These are phyloP conservation scores for Phylloscopus whistleri DNA, from an alignment of 2,113 vertebrate genomes.

Conservation along the genomic window DNA sequence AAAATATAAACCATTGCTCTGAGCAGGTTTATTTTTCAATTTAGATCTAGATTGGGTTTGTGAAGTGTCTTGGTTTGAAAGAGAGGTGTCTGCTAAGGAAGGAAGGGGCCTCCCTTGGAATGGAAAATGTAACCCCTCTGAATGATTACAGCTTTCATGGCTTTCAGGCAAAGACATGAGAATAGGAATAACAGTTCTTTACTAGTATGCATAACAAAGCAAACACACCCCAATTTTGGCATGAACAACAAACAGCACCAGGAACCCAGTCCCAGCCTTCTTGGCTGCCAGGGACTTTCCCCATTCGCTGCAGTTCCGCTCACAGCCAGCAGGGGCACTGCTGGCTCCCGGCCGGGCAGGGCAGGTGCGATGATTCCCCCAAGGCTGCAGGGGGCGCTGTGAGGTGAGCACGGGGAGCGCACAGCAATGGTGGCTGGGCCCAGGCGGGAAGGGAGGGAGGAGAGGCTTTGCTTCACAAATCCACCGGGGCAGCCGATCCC, in stretches of 20 bases:
- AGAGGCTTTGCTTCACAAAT: not conserved
- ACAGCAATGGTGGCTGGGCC: not conserved
- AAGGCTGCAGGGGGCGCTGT: not conserved
- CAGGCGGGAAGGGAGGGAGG: not conserved
- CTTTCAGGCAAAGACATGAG: too few species aligned
- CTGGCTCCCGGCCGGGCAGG: too few species aligned
- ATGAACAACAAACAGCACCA: too few species aligned
- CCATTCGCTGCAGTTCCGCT: too few species aligned
- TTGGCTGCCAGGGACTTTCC: too few species aligned
- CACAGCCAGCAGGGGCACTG: not conserved
- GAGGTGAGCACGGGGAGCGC: not conserved
- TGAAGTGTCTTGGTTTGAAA: not conserved
- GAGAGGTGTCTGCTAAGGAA: not conserved
- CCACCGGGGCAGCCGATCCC: too few species aligned
- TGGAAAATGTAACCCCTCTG: not conserved
- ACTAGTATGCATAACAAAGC: not conserved
- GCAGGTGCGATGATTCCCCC: not conserved
- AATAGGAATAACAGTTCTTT: too few species aligned
- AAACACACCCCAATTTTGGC: not conserved
- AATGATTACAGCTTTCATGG: too few species aligned
- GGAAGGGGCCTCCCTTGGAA: not conserved
- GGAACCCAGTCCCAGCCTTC: too few species aligned
- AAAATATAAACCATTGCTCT: not conserved
- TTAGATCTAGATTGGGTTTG: not conserved
- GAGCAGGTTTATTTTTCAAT: not conserved